Evolutionary conservation across 2,113 vertebrate species (phyloP).

Genomic region (Ramphastos sulfuratus): DNA sequence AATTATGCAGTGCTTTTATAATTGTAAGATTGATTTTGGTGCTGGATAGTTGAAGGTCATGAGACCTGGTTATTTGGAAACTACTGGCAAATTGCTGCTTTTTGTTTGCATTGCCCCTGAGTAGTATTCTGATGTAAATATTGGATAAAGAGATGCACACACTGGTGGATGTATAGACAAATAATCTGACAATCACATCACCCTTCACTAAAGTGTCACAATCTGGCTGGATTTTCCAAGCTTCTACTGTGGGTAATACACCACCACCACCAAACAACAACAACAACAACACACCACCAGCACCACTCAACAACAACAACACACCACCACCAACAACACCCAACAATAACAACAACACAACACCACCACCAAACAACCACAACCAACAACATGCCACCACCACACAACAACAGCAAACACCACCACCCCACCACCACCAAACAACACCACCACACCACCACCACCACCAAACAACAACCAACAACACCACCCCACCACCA

Average conservation of each 20-base stretch:
- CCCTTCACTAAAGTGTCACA: background rate
- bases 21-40: background rate
- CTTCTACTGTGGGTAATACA: background rate
- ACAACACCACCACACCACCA: no score
- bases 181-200: background rate
- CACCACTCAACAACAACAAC: no score
- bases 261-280: no score
- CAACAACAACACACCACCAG: no score
- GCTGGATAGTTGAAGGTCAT: background rate
- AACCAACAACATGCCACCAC: no score
- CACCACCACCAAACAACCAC: no score
- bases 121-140: background rate
- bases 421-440: no score
- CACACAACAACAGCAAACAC: no score
- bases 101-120: background rate
- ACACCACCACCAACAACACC: no score
- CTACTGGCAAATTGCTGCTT: background rate
- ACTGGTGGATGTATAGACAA: background rate
- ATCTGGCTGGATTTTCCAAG: background rate
- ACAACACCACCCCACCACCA: no score
- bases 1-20: background rate
- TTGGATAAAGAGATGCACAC: background rate
- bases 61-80: background rate
- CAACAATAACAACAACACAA: no score
- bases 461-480: no score